Evolutionary conservation across 2,797 vertebrate species (phyloP), one percentile per base, ranked within the genome.

Genomic region (Danionella dracula): DNA sequence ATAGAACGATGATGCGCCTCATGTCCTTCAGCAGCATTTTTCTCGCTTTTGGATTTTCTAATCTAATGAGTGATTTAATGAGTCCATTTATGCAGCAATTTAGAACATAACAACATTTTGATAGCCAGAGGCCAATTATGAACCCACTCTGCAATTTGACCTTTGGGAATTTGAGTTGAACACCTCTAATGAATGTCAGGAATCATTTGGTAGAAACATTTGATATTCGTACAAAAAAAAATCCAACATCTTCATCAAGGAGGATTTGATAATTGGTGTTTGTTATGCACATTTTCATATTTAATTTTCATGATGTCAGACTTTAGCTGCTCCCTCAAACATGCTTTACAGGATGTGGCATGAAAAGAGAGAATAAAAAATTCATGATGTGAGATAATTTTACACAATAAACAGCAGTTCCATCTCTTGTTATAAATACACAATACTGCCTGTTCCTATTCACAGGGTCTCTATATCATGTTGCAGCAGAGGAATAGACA

Each of bases 121-220:
- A 88, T 89, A 86, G 87, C 84, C 82, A 81, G 80, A 81, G 86
- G 82, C 82, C 89, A 87, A 87, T 89, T 88, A 86, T 86, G 82
- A 86, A 82, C 81, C 84, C 83, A 85, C 68, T 88, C 85, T 85
- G 76, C 82, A 76, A 67, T 77, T 82, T 88, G 87, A 88, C 87
- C 87, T 89, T 76, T 88, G 83, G 78, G 83, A 78, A 85, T 84
- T 77, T 71, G 69, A 67, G 73, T 80, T 78, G 79, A 85, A 85
- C 78, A 76, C 68, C 78, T 75, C 82, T 83, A 86, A 87, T 85
- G 87, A 84, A 87, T 80, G 79, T 76, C 82, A 81, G 79, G 73
- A 87, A 85, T 75, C 72, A 82, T 80, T 77, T 76, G 76, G 75
- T 79, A 72, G 78, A 76, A 77, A 83, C 76, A 76, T 77, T 69